Evolutionary conservation across 2,113 vertebrate genomes (phyloP).

Genomic region (human): DNA sequence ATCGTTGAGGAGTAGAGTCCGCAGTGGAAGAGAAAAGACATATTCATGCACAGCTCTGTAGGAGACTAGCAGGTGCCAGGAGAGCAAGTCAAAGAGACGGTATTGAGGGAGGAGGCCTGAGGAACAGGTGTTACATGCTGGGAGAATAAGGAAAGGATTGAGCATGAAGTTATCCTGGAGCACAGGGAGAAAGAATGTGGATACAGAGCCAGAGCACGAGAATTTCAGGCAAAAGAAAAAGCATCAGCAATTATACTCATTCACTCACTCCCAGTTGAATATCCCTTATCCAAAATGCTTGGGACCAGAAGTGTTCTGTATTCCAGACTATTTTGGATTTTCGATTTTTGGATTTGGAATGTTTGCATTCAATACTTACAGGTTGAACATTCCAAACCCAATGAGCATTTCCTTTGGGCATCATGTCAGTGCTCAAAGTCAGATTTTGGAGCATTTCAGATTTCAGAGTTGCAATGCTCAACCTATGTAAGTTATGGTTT

Average conservation of each 20-base stretch:
- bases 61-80: background rate
- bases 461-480: background rate
- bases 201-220: background rate
- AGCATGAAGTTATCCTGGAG: background rate
- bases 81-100: background rate
- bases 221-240: constrained; percentile 10
- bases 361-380: background rate
- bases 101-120: background rate
- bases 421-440: background rate
- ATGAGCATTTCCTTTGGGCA: background rate
- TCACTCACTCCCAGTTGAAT: background rate
- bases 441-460: background rate
- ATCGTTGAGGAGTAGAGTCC: background rate
- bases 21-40: background rate
- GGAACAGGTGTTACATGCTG: background rate
- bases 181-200: background rate
- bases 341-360: background rate
- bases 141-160: background rate
- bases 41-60: background rate
- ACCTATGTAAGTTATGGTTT: background rate
- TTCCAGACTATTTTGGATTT: background rate
- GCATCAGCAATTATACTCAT: background rate
- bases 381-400: background rate
- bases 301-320: background rate
- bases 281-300: background rate